phyloP scores from a whole-genome alignment of 2,113 vertebrate species.

The Oreocharis arfaki region DNA sequence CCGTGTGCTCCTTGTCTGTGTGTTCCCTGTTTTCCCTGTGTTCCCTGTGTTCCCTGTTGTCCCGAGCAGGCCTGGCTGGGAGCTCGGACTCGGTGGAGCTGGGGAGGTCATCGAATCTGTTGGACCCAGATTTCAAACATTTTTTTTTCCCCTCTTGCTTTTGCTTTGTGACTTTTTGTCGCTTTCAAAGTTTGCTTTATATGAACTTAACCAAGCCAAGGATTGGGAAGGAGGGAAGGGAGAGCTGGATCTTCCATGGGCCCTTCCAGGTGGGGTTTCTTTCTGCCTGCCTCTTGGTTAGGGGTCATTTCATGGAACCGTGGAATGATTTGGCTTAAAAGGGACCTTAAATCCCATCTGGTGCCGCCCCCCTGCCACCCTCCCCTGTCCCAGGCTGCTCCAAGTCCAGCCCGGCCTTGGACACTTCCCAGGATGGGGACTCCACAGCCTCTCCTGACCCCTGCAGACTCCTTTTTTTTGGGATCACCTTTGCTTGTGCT shows the following conservation, averaged over 20 bases:
- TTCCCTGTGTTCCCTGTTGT: neutral
- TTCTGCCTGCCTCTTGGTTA: neutral
- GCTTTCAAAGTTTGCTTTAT: neutral
- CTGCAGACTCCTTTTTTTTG: neutral
- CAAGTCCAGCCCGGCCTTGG: neutral
- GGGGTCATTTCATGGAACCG: neutral
- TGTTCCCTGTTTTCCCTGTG: neutral
- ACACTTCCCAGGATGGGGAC: too few species aligned
- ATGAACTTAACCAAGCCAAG: fast-evolving
- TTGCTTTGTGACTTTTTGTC: neutral
- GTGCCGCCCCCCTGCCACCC: too few species aligned
- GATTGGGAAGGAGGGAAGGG: neutral
- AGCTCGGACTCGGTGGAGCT: neutral
- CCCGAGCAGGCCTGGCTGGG: neutral
- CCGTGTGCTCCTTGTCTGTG: neutral
- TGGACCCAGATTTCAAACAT: neutral
- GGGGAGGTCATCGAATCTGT: neutral
- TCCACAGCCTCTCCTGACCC: neutral
- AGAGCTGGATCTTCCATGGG: fast-evolving
- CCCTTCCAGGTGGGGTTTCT: neutral
- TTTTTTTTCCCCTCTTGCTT: neutral
- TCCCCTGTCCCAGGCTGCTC: neutral
- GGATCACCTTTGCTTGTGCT: neutral
- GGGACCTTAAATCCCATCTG: neutral
- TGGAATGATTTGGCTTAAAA: neutral